Base-by-base conservation (phyloP, 2,888 invertebrate genomes). In the Sepioteuthis lessoniana region DNA sequence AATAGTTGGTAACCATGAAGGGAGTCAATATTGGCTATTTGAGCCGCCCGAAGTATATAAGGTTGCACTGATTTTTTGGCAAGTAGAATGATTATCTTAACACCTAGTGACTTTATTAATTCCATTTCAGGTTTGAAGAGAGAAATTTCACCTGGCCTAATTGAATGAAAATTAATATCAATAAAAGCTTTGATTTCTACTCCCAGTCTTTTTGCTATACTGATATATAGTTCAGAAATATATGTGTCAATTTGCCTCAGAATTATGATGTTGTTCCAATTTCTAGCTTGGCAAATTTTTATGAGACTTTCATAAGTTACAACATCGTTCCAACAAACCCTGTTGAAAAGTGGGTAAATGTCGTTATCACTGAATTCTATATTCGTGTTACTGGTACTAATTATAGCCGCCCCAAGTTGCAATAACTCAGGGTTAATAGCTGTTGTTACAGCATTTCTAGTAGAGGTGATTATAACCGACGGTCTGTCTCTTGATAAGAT, bases 101-200 rank as follows among this genome's bases (percentile, higher is more conserved):
- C 13, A 1, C n/a, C 47, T 19, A 5, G 19, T 10, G 42, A 19
- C 21, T 31, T 92, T 16, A 92, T 7, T 10, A 0, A 13, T 5
- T 13, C 16, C 46, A 92, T 28, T 5, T 42, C 31, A 13, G 4
- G 0, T 1, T 4, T 38, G 0, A 92, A 31, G 19, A n/a, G 2
- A 4, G 1, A 0, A n/a, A n/a, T n/a, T 35, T 76, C n/a, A 76
- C 76, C n/a, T 1, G 76, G n/a, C 10, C 0, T n/a, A 16, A 76
- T 0, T n/a, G n/a, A 0, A 13, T n/a, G 0, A 13, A 16, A 1
- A 19, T n/a, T 1, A 16, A 76, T 1, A 10, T 3, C 16, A n/a
- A 76, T 16, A 25, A 35, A 1, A 3, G 2, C 76, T 35, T 16
- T 16, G 16, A 76, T 35, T 0, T n/a, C 5, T 35, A 76, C n/a